Evolutionary conservation across 2,797 vertebrate genomes (phyloP).

Genomic region (Enteromius mattozi): DNA sequence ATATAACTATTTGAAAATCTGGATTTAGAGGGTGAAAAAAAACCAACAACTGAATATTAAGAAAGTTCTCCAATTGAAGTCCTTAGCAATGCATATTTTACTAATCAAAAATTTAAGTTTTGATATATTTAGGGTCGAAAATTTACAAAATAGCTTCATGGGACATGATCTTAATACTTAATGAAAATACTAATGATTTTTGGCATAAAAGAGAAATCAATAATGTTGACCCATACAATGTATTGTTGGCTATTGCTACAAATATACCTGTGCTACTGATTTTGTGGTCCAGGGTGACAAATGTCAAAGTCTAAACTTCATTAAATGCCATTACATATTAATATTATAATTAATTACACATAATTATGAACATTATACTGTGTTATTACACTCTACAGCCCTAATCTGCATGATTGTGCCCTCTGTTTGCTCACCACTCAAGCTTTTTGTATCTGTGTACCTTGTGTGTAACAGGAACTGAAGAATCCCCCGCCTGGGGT

Average conservation of each 20-base stretch:
- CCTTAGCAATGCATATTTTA: neutral
- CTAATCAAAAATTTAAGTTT: neutral
- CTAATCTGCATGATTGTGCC: neutral
- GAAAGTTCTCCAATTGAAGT: neutral
- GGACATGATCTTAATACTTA: neutral
- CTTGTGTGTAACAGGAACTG: conserved; percentile 65
- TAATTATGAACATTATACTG: neutral
- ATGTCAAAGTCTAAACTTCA: neutral
- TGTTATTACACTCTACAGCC: neutral
- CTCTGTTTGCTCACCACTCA: neutral
- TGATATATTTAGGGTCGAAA: neutral
- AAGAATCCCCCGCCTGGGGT: conserved; percentile 71
- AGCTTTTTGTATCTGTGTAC: neutral
- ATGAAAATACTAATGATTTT: neutral
- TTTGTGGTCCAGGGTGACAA: neutral
- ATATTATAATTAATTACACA: neutral
- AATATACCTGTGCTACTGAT: neutral
- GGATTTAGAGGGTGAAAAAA: too few species aligned
- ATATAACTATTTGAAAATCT: too few species aligned
- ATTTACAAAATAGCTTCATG: neutral
- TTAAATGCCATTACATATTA: neutral
- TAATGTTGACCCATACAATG: neutral
- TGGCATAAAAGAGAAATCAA: neutral
- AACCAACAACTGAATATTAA: too few species aligned
- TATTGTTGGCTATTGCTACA: neutral